Evolutionary conservation across 2,113 vertebrate genomes (phyloP), one percentile per base, ranked within the genome.

Genomic region (Leucosticte australis): DNA sequence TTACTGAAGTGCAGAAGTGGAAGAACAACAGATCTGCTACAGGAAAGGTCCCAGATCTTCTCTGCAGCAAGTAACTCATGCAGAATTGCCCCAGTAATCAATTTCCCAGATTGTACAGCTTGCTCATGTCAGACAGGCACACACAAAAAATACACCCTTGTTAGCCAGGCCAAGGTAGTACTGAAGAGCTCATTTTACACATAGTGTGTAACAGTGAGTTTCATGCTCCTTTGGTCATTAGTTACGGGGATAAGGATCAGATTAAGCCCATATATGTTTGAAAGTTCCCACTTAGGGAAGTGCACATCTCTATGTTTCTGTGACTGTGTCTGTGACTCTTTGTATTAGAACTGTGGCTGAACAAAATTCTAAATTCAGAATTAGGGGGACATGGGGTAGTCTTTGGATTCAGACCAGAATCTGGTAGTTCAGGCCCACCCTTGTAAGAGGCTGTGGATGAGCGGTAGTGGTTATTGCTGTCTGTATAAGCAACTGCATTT

Each of bases 201-300:
- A 7, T 7, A 41, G 46, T 68, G 56, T 39, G 1, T 71, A 90
- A 70, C 57, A 70, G 49, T 39, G 62, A 69, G 47, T 93, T 91
- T 80, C 91, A 81, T 33, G 83, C 82, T 95, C 87, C 88, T 94
- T 91, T 83, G 93, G 79, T 65, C 42, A 64, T 94, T 94, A 78
- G 71, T 88, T 95, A 91, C 4, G 28, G 82, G 62, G 87, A 95
- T 94, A 52, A 93, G 59, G 53, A 96, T 90, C 56, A 77, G 95
- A 52, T 94, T 95, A 95, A 95, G 17, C 50, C 47, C 41, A 46
- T 86, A 37, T 31, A 91, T 15, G 11, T 84, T 81, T 94, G 55
- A 46, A 95, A 92, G 55, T 52, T 90, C 50, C 41, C 65, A 31
- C 55, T 90, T 60, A 62, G 62, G 30, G 77, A 96, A 92, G 56